Conservation (phyloP, 2,888 invertebrate species). For the Andrena bicolor region DNA sequence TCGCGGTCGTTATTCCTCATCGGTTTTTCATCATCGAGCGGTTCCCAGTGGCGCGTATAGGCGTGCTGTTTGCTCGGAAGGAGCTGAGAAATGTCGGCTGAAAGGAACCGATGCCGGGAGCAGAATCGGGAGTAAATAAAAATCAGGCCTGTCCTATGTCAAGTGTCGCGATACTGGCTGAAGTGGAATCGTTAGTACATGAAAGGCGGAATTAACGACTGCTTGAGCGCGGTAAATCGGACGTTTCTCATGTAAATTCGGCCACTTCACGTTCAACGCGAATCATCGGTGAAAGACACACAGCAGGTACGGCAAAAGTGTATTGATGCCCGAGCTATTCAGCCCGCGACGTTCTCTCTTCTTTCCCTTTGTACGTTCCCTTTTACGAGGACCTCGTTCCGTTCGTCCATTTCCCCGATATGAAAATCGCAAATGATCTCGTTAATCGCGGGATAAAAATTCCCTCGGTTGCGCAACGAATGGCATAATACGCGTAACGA, state of each 20-base stretch:
- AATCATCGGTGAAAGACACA: conserved; percentile 10
- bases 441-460: conserved; percentile 11
- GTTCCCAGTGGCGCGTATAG: conserved; percentile 33
- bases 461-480: background rate
- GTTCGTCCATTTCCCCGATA: background rate
- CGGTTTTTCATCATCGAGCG: conserved; percentile 38
- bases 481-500: conserved; percentile 8
- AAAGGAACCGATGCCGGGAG: conserved; percentile 12
- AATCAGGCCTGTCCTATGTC: conserved; percentile 40
- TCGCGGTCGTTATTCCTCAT: conserved; percentile 31
- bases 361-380: background rate
- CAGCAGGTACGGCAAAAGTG: background rate
- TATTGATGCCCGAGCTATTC: conserved; percentile 17
- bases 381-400: background rate
- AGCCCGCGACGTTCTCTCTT: conserved; percentile 5
- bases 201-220: conserved; percentile 43
- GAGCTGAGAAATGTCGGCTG: conserved; percentile 10
- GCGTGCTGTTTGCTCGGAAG: conserved; percentile 29
- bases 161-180: conserved; percentile 23
- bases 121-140: conserved; percentile 41
- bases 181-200: conserved; percentile 52
- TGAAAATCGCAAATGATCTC: background rate
- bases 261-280: conserved; percentile 35
- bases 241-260: conserved; percentile 65
- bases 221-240: conserved; percentile 44